These are phyloP conservation scores for Sebastes flavidus DNA, from an alignment of 2,797 vertebrate species.

Conservation along the genomic window DNA sequence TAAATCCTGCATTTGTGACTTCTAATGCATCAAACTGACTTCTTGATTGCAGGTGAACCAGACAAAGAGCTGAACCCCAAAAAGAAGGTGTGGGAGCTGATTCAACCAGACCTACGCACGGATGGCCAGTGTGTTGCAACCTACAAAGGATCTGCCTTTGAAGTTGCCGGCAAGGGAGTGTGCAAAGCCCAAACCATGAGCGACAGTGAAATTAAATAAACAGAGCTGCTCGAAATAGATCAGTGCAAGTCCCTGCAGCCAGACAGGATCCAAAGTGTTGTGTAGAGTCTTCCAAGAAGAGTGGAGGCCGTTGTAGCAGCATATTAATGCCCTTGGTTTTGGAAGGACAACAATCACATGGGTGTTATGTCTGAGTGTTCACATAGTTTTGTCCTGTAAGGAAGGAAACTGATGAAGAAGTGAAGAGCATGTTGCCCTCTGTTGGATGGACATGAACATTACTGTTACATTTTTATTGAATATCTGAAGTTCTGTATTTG, in stretches of 20 bases:
- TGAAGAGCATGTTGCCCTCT: constrained; percentile 11
- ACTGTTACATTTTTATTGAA: neutral
- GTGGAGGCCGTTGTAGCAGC: neutral
- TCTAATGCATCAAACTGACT: neutral
- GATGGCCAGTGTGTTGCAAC: constrained; percentile 86
- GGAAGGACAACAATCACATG: neutral
- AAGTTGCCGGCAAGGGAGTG: constrained; percentile 88
- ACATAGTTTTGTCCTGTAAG: neutral
- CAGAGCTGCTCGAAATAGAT: neutral
- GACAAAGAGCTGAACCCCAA: constrained; percentile 93
- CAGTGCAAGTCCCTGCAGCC: neutral
- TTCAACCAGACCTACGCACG: constrained; percentile 89
- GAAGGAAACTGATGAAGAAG: neutral
- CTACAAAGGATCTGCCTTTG: constrained; percentile 89
- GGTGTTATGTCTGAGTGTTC: neutral
- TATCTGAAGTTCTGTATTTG: constrained; percentile 15
- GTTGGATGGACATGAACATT: constrained; percentile 25
- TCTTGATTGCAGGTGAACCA: constrained; percentile 84
- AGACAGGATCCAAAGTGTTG: neutral
- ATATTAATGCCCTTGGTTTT: neutral
- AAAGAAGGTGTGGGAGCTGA: constrained; percentile 92
- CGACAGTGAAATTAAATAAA: constrained; percentile 88
- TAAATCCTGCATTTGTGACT: neutral
- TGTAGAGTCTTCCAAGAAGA: neutral
- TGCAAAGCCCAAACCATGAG: constrained; percentile 89